Conservation (phyloP, 2,888 invertebrate species). For the Tachystola acroxantha region DNA sequence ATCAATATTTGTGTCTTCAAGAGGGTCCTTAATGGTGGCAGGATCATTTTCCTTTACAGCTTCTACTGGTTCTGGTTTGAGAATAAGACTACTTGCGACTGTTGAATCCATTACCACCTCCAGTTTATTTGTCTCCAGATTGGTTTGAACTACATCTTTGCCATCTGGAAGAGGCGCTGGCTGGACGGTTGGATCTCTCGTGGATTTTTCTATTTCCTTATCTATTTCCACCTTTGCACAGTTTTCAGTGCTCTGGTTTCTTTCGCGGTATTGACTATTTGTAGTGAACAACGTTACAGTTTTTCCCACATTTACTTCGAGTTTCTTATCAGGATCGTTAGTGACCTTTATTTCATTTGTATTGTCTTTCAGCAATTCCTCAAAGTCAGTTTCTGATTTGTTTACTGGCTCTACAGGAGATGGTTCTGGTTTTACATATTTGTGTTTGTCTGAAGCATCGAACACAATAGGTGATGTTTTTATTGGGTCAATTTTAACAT, state of each 20-base stretch:
- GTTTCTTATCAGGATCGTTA: constrained; percentile 60
- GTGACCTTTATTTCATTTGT: constrained; percentile 70
- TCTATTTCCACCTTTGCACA: constrained; percentile 15
- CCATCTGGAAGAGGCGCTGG: constrained; percentile 10
- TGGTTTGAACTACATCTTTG: constrained; percentile 6
- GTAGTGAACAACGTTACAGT: constrained; percentile 40
- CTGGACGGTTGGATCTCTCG: too few species aligned
- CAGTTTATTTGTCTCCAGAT: constrained; percentile 8
- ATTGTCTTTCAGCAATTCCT: constrained; percentile 69
- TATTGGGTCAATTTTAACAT: constrained; percentile 19
- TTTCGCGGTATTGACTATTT: constrained; percentile 26
- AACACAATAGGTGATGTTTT: constrained; percentile 14
- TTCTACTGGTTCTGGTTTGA: neutral
- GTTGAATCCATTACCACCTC: neutral
- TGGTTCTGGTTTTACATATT: constrained; percentile 23
- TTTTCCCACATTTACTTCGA: constrained; percentile 63
- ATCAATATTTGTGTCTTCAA: neutral
- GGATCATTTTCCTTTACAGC: neutral
- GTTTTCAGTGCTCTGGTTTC: constrained; percentile 20
- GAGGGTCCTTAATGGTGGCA: neutral
- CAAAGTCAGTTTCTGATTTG: constrained; percentile 71
- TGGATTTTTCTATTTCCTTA: constrained; percentile 9
- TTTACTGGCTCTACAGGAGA: constrained; percentile 26
- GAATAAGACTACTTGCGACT: neutral
- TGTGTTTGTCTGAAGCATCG: constrained; percentile 26